Percentiles rank a stretch among this genome's conserved stretches.
These are phyloP conservation scores for Meta bourneti DNA, from an alignment of 2,888 invertebrate species.

Conservation along the genomic window DNA sequence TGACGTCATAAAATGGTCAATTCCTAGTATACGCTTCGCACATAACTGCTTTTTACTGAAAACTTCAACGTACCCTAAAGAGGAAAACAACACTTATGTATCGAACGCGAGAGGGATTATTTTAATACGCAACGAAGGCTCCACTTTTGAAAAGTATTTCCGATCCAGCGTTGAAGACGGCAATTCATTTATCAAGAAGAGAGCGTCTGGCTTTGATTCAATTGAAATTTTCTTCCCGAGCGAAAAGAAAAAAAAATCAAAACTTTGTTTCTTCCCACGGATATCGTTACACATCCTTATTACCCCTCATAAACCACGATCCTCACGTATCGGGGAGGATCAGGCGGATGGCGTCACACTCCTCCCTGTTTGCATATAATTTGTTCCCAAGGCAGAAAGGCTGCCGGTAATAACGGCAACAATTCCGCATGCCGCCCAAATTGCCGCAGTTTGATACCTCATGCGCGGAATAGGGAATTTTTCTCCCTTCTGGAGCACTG, in stretches of 20 bases:
- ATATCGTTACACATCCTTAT: neutral
- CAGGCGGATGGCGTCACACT: neutral
- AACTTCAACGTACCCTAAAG: neutral
- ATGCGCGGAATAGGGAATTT: slow-evolving; percentile 59
- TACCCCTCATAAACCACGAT: slow-evolving; percentile 64
- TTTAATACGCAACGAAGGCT: neutral
- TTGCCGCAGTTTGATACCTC: slow-evolving; percentile 35
- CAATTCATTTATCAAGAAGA: slow-evolving; percentile 19
- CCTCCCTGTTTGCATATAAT: slow-evolving; percentile 36
- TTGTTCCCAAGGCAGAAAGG: slow-evolving; percentile 18
- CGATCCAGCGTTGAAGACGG: neutral
- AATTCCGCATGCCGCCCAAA: slow-evolving; percentile 17
- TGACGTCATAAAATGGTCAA: neutral
- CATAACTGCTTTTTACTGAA: neutral
- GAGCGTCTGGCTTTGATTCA: slow-evolving; percentile 10
- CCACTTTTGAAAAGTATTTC: neutral
- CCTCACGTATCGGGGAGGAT: slow-evolving; percentile 62
- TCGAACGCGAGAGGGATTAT: neutral
- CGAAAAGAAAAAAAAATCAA: slow-evolving; percentile 53
- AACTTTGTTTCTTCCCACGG: slow-evolving; percentile 39
- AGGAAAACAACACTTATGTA: neutral
- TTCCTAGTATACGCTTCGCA: neutral
- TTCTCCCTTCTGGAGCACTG: neutral
- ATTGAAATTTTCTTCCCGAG: slow-evolving; percentile 52
- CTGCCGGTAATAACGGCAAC: slow-evolving; percentile 23